These are phyloP conservation scores for Hypsibius dujardini DNA, from an alignment of 1,140 invertebrate genomes.

Conservation along the genomic window DNA sequence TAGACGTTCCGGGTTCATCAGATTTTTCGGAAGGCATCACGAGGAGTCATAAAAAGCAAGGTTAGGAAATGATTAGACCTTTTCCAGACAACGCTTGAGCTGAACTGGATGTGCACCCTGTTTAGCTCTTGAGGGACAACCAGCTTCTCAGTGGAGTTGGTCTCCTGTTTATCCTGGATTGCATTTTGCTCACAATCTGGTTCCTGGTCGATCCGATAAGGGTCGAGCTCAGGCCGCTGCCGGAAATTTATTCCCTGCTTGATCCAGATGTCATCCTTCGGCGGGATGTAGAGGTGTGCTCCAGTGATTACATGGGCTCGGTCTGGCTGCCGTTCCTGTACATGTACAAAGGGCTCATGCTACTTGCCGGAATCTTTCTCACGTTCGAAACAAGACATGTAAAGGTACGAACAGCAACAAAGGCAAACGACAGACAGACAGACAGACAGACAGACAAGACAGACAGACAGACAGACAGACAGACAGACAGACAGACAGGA, in stretches of 20 bases:
- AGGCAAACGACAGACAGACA: too few relatives aligned
- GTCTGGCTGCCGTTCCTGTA: constrained; percentile 64
- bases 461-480: too few relatives aligned
- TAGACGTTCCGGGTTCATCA: constrained; percentile 61
- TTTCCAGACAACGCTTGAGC: too few relatives aligned
- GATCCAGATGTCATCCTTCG: constrained; percentile 61
- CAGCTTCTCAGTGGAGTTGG: constrained; percentile 60
- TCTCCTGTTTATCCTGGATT: constrained; percentile 54
- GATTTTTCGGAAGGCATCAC: constrained; percentile 55
- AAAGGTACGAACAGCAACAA: constrained; percentile 5
- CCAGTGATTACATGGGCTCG: constrained; percentile 60
- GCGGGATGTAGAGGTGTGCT: constrained; percentile 65
- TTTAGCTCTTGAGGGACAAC: constrained; percentile 57
- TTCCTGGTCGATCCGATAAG: constrained; percentile 64
- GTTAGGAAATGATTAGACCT: constrained; percentile 28
- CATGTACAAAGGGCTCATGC: constrained; percentile 65
- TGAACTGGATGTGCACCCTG: too few relatives aligned
- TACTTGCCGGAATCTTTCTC: constrained; percentile 48
- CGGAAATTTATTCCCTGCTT: constrained; percentile 28
- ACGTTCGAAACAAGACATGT: not conserved
- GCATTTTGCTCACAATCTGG: constrained; percentile 58
- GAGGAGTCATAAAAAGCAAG: constrained; percentile 46
- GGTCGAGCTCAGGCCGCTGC: not conserved
- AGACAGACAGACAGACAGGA: too few relatives aligned
- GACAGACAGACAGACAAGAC: too few relatives aligned